A percentile compares a stretch with the other conserved stretches of the same genome.
phyloP scores from a whole-genome alignment of 1,140 invertebrate genomes.

The Musca vetustissima region DNA sequence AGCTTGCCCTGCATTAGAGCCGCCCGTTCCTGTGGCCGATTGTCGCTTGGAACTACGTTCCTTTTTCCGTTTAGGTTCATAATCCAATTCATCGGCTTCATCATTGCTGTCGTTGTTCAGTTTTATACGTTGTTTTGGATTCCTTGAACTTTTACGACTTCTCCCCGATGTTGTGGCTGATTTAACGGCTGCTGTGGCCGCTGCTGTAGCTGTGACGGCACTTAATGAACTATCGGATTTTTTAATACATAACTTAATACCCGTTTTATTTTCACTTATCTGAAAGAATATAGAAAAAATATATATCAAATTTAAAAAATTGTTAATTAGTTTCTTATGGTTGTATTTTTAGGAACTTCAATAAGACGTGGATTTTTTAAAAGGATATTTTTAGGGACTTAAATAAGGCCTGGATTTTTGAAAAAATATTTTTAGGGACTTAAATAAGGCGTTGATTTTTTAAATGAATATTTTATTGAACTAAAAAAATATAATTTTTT shows the following conservation, averaged over 20 bases:
- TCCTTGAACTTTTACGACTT: constrained; percentile 56
- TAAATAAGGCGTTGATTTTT: too few species aligned
- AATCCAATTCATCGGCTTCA: constrained; percentile 59
- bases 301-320: too few species aligned
- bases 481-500: too few species aligned
- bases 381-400: too few species aligned
- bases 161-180: constrained; percentile 34
- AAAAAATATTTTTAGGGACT: too few species aligned
- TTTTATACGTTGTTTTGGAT: constrained; percentile 47
- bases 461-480: too few species aligned
- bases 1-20: constrained; percentile 30
- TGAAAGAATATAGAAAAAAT: constrained; percentile 54
- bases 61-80: constrained; percentile 56
- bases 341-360: too few species aligned
- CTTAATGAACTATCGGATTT: constrained; percentile 57
- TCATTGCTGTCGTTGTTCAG: constrained; percentile 40
- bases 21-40: constrained; percentile 31
- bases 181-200: constrained; percentile 24
- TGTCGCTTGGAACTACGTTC: constrained; percentile 34
- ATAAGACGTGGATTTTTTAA: too few species aligned
- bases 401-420: too few species aligned
- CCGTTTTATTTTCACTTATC: constrained; percentile 64
- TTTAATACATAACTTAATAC: constrained; percentile 66
- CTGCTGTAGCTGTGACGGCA: constrained; percentile 3
- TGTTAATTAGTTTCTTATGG: too few species aligned